phyloP scores from a whole-genome alignment of 2,113 vertebrate genomes.

The Elephantulus edwardii region DNA sequence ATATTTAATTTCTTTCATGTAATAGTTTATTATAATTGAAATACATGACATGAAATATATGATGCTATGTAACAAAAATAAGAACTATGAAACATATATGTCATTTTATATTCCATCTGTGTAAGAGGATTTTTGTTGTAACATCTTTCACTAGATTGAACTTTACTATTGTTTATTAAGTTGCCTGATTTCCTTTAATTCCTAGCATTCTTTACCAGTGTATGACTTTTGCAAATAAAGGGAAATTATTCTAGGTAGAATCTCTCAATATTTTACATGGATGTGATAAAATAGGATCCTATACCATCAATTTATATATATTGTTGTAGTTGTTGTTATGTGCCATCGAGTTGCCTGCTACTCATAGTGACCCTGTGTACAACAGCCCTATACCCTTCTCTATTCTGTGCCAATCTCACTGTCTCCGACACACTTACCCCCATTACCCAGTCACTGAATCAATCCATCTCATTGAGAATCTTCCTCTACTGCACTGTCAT shows the following conservation, averaged over 20 bases:
- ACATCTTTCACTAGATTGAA: not conserved
- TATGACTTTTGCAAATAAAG: not conserved
- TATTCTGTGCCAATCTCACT: too few species aligned
- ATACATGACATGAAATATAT: too few species aligned
- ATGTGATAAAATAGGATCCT: not conserved
- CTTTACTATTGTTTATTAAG: not conserved
- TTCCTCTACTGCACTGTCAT: too few species aligned
- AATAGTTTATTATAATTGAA: not conserved
- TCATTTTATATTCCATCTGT: not conserved
- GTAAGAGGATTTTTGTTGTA: constrained; percentile 21
- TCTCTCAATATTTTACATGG: not conserved
- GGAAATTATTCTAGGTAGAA: not conserved
- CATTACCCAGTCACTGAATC: too few species aligned
- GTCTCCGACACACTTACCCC: too few species aligned
- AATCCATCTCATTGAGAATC: too few species aligned
- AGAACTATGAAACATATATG: not conserved
- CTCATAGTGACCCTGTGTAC: too few species aligned
- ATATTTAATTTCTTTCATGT: not conserved
- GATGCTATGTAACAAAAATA: not conserved
- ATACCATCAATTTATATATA: not conserved
- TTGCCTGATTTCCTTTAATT: not conserved
- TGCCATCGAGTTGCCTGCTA: too few species aligned
- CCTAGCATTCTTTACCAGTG: not conserved
- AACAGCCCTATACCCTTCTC: too few species aligned
- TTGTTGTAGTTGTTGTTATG: too few species aligned